phyloP scores from a whole-genome alignment of 2,113 vertebrate species.

The Glaucidium brasilianum region DNA sequence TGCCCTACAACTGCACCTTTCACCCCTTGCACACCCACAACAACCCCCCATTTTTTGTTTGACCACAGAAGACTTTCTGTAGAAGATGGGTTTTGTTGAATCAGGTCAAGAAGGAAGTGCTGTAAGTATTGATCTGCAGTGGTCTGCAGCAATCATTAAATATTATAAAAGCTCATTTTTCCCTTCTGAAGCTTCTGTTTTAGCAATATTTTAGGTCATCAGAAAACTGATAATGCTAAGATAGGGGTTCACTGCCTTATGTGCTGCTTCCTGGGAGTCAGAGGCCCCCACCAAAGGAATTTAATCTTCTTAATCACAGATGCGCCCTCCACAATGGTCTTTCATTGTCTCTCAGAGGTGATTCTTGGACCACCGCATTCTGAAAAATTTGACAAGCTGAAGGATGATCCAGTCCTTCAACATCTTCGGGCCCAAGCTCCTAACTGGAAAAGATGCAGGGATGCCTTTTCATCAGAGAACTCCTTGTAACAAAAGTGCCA shows the following conservation, averaged over 20 bases:
- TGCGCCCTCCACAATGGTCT: rapidly evolving
- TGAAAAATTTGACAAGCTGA: background rate
- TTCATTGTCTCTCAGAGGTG: background rate
- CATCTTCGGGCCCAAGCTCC: background rate
- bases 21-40: background rate
- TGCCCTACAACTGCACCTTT: background rate
- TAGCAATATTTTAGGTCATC: background rate
- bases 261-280: background rate
- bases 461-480: background rate
- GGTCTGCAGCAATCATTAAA: background rate
- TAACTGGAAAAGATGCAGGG: background rate
- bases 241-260: background rate
- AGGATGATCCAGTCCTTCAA: background rate
- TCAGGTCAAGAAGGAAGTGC: background rate
- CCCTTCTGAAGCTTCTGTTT: background rate
- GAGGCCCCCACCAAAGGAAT: background rate
- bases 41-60: background rate
- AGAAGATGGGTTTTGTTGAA: background rate
- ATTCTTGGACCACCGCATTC: background rate
- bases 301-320: background rate
- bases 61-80: background rate
- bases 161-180: background rate
- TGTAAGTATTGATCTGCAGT: background rate
- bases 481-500: background rate
- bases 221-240: background rate